Conservation (phyloP, 2,113 vertebrate genomes). For the Labeo rohita region DNA sequence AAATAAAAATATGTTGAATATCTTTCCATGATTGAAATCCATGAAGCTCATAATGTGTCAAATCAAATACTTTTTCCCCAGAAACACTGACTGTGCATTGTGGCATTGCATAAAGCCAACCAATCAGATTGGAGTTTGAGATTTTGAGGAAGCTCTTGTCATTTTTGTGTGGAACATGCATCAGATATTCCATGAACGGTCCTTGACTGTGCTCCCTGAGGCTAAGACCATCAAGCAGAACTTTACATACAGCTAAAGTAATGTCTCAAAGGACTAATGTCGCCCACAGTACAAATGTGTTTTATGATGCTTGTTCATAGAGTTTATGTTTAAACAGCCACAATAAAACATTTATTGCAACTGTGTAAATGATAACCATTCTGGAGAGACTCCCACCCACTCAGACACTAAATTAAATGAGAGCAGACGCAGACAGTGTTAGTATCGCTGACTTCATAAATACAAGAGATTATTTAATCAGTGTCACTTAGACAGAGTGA, state of each 20-base stretch:
- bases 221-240: neutral
- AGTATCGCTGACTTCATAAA: neutral
- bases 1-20: too few species aligned
- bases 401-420: slow-evolving; percentile 13
- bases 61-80: neutral
- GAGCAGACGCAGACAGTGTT: neutral
- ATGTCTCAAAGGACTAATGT: neutral
- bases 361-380: slow-evolving; percentile 9
- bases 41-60: too few species aligned
- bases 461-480: slow-evolving; percentile 7
- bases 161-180: too few species aligned
- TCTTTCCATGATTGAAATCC: too few species aligned
- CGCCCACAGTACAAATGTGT: neutral
- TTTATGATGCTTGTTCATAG: neutral
- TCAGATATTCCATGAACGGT: neutral
- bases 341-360: slow-evolving; percentile 14
- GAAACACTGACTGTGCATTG: neutral
- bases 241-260: neutral
- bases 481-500: neutral
- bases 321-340: neutral
- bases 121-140: neutral
- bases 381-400: neutral
- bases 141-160: neutral
- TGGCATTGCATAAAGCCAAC: neutral
- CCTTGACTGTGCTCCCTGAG: neutral